Base-by-base conservation (phyloP, 64 coral and sea anemone genomes). In the Orbicella faveolata region DNA sequence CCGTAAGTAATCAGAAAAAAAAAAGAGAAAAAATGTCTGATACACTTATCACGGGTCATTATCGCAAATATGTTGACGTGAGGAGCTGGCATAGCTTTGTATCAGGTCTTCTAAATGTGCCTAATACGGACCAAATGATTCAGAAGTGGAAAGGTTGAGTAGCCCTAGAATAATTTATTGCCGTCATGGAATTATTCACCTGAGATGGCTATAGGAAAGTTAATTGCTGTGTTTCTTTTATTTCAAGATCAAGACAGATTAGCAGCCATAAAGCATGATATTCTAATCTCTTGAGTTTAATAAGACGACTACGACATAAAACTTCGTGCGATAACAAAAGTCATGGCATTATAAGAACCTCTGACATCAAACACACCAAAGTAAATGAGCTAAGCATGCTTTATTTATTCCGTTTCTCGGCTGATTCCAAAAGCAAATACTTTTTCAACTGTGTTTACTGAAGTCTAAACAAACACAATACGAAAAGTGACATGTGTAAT, bases 391-490 rank as follows among this genome's bases (percentile, higher is more conserved):
- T 70, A 70, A 70, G 67, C 30, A 70, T 70, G 52, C 17, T 61
- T 25, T 79, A 52, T 55, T 67, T 81, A 62, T 81, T 63, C 16
- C 54, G 11, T 81, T 63, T 52, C n/a, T 63, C 18, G 20, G 34
- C 80, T 44, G 30, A 23, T 83, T 34, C 52, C n/a, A 36, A 83
- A 39, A 83, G 35, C 8, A 66, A 83, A 68, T 20, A 83, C 34
- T 12, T 81, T 81, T 36, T 81, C 79, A 81, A 81, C n/a, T 26
- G 59, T 81, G 57, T 81, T 81, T 81, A 26, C 79, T 18, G 26
- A 78, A 81, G 16, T 25, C 54, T 81, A 81, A 63, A 34, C 79
- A 62, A 81, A 63, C 34, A 63, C 79, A 81, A 81, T 36, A 63
- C 59, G 30, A 21, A 35, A 70, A 81, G 33, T 81, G 79, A 81